These are phyloP conservation scores for Nicator chloris DNA, from an alignment of 2,113 vertebrate species.

Conservation along the genomic window DNA sequence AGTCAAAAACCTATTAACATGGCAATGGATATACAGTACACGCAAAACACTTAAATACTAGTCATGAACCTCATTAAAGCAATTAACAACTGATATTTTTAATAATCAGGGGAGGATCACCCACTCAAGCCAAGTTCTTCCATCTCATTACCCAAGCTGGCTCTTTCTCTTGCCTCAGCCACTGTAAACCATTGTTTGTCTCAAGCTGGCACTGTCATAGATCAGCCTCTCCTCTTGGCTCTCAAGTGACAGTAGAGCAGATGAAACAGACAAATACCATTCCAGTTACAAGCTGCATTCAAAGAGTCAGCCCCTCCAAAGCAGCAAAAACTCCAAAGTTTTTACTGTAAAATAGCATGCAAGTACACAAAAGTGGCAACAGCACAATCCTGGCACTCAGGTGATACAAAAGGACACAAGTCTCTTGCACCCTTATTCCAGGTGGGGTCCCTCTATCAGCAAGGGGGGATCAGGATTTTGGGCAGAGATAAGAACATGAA, in stretches of 20 bases:
- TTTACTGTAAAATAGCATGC: not conserved
- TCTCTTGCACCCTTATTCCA: not conserved
- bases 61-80: conserved; percentile 12
- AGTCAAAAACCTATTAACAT: not conserved
- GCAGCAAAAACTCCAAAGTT: not conserved
- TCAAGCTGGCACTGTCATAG: not conserved
- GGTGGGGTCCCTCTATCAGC: not conserved
- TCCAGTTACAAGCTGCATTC: not conserved
- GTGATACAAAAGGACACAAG: not conserved
- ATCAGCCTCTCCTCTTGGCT: not conserved
- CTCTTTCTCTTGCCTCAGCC: not conserved
- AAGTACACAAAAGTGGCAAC: not conserved
- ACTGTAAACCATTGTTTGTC: not conserved
- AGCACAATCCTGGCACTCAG: not conserved
- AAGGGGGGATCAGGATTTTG: not conserved
- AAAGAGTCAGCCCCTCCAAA: not conserved
- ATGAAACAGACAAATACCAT: conserved; percentile 4
- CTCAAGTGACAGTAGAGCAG: not conserved
- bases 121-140: not conserved
- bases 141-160: not conserved
- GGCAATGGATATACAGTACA: not conserved
- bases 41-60: not conserved
- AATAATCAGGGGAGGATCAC: not conserved
- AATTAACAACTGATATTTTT: conserved; percentile 17
- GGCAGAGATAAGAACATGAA: not conserved